A percentile compares a stretch with the other conserved stretches of the same genome.
Conservation (phyloP, 2,797 vertebrate species). For the Macroramphosus scolopax region DNA sequence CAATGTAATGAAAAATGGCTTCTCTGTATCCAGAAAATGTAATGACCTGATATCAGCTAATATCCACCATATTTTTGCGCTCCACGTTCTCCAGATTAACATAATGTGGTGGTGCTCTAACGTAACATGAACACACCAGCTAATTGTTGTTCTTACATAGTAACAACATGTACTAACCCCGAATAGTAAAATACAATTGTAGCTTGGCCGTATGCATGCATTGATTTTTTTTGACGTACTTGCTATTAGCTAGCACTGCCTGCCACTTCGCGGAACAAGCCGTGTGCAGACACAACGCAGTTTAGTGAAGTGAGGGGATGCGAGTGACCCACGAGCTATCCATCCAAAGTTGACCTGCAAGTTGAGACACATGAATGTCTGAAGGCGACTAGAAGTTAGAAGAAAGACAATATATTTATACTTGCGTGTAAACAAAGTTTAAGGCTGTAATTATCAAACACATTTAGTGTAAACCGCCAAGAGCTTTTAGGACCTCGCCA, state of each 20-base stretch:
- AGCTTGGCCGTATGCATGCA: slow-evolving; percentile 25
- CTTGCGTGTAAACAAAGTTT: slow-evolving; percentile 29
- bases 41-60: slow-evolving; percentile 65
- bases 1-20: slow-evolving; percentile 73
- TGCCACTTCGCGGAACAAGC: slow-evolving; percentile 46
- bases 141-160: neutral
- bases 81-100: slow-evolving; percentile 22
- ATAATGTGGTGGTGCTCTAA: neutral
- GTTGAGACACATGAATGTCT: slow-evolving; percentile 24
- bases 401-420: slow-evolving; percentile 10
- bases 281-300: slow-evolving; percentile 46
- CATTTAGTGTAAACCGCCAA: slow-evolving; percentile 52
- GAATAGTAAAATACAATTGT: slow-evolving; percentile 1
- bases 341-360: slow-evolving; percentile 54
- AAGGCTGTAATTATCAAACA: slow-evolving; percentile 23
- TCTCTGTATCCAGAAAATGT: slow-evolving; percentile 57
- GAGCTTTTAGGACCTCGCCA: slow-evolving; percentile 47
- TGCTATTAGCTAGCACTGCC: slow-evolving; percentile 60
- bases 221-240: slow-evolving; percentile 63
- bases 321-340: slow-evolving; percentile 54
- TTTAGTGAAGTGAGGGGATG: slow-evolving; percentile 52
- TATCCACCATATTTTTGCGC: slow-evolving; percentile 51
- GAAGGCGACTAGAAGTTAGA: slow-evolving; percentile 19
- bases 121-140: neutral
- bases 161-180: neutral